Conservation (phyloP, 1,140 invertebrate genomes). For the Drosophila tani region DNA sequence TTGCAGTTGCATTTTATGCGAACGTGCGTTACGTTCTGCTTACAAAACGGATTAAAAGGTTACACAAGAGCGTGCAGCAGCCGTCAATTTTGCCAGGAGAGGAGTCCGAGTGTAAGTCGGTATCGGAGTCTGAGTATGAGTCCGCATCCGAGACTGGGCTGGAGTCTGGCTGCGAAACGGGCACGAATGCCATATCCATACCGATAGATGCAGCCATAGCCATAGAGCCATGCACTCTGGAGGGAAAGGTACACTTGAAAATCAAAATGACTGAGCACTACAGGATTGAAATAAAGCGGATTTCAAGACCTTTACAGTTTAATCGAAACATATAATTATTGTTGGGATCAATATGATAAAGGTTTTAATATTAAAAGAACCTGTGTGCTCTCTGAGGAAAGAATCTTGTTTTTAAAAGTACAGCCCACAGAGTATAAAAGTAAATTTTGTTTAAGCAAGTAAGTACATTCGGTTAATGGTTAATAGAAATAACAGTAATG, state of each 20-base stretch:
- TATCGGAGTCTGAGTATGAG: slow-evolving; percentile 7
- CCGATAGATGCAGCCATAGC: slow-evolving; percentile 34
- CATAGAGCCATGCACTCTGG: slow-evolving; percentile 27
- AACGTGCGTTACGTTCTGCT: slow-evolving; percentile 82
- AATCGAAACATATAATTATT: not conserved
- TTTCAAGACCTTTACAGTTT: no score
- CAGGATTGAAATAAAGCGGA: not conserved
- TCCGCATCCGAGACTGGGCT: slow-evolving; percentile 2
- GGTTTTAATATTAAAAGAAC: no score
- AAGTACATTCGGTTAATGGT: no score
- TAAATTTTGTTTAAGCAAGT: not conserved
- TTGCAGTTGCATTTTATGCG: slow-evolving; percentile 61
- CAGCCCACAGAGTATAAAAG: not conserved
- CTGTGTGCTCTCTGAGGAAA: no score
- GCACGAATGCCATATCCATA: slow-evolving; percentile 52
- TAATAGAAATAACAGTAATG: not conserved
- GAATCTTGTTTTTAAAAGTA: not conserved
- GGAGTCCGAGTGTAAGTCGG: slow-evolving; percentile 5
- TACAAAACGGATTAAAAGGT: slow-evolving; percentile 84
- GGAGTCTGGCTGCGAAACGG: slow-evolving; percentile 20
- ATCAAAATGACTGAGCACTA: not conserved
- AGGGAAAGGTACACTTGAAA: slow-evolving; percentile 17
- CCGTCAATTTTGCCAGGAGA: slow-evolving; percentile 43
- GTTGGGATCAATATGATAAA: not conserved
- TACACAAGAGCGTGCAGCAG: slow-evolving; percentile 77